Percentiles rank a stretch among this genome's conserved stretches.
Conservation (phyloP, 2,797 vertebrate genomes). For the Linurgus olivaceus region DNA sequence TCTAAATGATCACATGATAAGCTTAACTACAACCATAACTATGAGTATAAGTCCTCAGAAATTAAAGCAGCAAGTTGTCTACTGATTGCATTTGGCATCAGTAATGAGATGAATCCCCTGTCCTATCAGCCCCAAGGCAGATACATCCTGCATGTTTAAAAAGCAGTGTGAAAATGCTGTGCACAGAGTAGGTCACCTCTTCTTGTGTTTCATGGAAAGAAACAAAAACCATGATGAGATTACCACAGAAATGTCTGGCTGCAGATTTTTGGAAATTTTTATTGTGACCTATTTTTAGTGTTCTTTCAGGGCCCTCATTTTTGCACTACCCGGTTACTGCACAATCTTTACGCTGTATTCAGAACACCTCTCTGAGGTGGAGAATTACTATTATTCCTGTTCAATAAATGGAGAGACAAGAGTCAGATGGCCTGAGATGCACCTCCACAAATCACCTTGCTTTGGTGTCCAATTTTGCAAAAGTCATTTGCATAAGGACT, state of each 20-base stretch:
- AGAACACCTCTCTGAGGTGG: neutral
- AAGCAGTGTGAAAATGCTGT: neutral
- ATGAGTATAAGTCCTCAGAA: constrained; percentile 31
- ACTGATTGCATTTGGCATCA: constrained; percentile 39
- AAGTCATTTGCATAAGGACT: neutral
- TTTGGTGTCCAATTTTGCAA: neutral
- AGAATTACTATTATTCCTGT: neutral
- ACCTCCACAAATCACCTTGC: neutral
- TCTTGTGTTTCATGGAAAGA: neutral
- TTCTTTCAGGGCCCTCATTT: neutral
- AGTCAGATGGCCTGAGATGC: neutral
- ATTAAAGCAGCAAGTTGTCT: constrained; percentile 62
- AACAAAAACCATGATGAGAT: neutral
- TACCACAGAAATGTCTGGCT: neutral
- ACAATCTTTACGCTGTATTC: neutral
- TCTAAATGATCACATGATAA: constrained; percentile 58
- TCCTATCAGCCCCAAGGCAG: constrained; percentile 21
- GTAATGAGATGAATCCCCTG: constrained; percentile 35
- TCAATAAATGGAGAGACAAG: neutral
- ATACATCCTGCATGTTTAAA: constrained; percentile 11
- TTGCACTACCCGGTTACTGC: neutral
- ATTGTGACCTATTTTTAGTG: neutral
- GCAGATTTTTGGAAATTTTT: neutral
- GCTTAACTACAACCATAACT: constrained; percentile 51
- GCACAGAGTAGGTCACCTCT: neutral